A percentile compares a stretch with the other conserved stretches of the same genome.
These are phyloP conservation scores for Apis mellifera DNA, from an alignment of 1,140 invertebrate genomes.

Conservation along the genomic window Amel_HAv3.1 CM009945.2:1188501-1189000, in stretches of 20 bases:
- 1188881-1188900: neutral
- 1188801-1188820: slow-evolving; percentile 33
- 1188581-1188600: too few relatives aligned
- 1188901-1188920: too few relatives aligned
- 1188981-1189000: too few relatives aligned
- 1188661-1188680: neutral
- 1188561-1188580: too few relatives aligned
- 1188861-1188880: slow-evolving; percentile 37
- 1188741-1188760: slow-evolving; percentile 54
- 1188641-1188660: neutral
- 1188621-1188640: too few relatives aligned
- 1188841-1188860: slow-evolving; percentile 30
- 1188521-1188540: too few relatives aligned
- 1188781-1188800: slow-evolving; percentile 55
- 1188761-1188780: slow-evolving; percentile 50
- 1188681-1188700: slow-evolving; percentile 36
- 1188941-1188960: too few relatives aligned
- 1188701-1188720: slow-evolving; percentile 58
- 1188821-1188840: slow-evolving; percentile 32
- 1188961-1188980: too few relatives aligned
- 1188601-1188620: too few relatives aligned
- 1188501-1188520: too few relatives aligned
- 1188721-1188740: slow-evolving; percentile 63
- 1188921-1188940: too few relatives aligned
- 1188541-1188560: too few relatives aligned